phyloP scores from a whole-genome alignment of 2,113 vertebrate species.

The Dermatemys mawii region DNA sequence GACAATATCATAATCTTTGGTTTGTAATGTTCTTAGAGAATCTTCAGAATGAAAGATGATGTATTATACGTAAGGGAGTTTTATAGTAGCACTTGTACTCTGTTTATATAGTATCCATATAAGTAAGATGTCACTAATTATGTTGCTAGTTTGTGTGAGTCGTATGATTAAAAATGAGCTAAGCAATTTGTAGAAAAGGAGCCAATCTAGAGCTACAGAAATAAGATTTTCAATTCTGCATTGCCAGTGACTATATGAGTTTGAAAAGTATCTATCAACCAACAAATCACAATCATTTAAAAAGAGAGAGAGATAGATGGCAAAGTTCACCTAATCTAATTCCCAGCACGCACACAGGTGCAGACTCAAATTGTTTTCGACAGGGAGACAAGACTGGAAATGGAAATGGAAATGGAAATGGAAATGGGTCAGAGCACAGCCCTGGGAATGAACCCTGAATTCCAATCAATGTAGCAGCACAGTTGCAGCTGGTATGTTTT shows the following conservation, averaged over 20 bases:
- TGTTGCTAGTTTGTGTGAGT: not conserved
- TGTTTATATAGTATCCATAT: conserved; percentile 2
- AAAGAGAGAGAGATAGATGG: not conserved
- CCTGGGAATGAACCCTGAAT: not conserved
- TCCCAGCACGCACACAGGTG: rapidly evolving
- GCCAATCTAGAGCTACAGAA: not conserved
- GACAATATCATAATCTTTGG: not conserved
- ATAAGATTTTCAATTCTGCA: not conserved
- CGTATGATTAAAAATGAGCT: conserved; percentile 5
- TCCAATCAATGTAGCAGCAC: not conserved
- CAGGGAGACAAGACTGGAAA: not conserved
- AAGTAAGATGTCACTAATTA: not conserved
- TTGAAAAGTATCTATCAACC: not conserved
- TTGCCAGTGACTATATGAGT: rapidly evolving
- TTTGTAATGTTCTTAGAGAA: rapidly evolving
- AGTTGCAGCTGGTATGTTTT: not conserved
- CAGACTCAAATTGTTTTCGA: not conserved
- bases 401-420: too few species aligned
- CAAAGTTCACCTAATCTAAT: not conserved
- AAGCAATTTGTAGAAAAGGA: not conserved
- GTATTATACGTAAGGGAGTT: not conserved
- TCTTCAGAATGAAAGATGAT: not conserved
- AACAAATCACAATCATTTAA: not conserved
- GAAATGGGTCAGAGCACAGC: not conserved
- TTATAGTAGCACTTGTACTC: not conserved